Evolutionary conservation across 1,140 invertebrate genomes (phyloP), one percentile per base, ranked within the genome.

Genomic region (Mizuhopecten yessoensis): DNA sequence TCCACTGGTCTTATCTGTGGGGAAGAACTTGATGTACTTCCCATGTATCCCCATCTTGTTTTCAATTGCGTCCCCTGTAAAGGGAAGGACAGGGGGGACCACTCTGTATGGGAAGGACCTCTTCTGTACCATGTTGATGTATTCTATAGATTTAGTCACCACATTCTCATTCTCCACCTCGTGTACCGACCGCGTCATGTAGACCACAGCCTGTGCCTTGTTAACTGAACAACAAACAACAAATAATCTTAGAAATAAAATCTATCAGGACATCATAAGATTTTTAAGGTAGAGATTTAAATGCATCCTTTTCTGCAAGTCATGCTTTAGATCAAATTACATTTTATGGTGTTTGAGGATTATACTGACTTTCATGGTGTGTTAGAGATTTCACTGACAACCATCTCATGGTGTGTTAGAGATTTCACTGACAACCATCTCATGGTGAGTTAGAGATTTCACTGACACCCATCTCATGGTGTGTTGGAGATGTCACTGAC

Each of bases 141-240:
- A 94, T 90, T 96, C 95, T 29, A 95, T 36, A 29, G 94, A 92
- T 75, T 93, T 94, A 11, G 88, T 87, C 11, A 96, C 95, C 15
- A 95, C 95, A 34, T 89, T 89, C 90, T 96, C 95, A 90, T 96
- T 96, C 92, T 96, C 96, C 33, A 89, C 89, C 33, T 95, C 92
- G 75, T 95, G 88, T 0, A 95, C 42, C 1, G 95, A 95, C n/a
- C 95, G 88, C 17, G 96, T 96, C 45, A 91, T 91, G 90, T 96
- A 96, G 0, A 96, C 94, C 7, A 95, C 93, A 17, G 93, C 95
- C 86, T 96, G 95, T n/a, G 95, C 92, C 87, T 92, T 93, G 23
- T 94, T 90, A 92, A 96, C 96, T 96, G 90, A 0, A 90, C 90
- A n/a, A 49, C 13, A 87, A 90, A 87, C 75, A 75, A 29, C 57